phyloP scores from a whole-genome alignment of 2,113 vertebrate genomes.

The Oreochromis tanganicae region DNA sequence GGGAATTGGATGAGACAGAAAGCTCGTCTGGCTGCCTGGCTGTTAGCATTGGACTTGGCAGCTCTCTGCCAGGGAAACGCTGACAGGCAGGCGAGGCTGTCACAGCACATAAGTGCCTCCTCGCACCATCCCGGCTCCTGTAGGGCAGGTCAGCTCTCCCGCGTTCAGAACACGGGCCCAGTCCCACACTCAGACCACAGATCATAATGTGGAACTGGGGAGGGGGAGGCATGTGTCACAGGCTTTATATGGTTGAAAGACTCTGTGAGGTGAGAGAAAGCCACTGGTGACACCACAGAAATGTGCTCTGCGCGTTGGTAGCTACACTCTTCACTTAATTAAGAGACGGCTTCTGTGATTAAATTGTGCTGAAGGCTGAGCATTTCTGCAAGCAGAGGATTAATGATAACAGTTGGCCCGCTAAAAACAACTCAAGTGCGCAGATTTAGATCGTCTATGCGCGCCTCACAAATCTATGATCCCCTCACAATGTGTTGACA shows the following conservation, averaged over 20 bases:
- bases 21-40: conserved; percentile 54
- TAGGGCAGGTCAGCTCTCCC: conserved; percentile 31
- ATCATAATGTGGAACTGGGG: background rate
- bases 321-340: background rate
- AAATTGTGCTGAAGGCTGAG: background rate
- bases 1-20: conserved; percentile 64
- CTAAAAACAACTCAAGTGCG: background rate
- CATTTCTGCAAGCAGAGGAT: background rate
- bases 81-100: conserved; percentile 64
- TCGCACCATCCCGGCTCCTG: conserved; percentile 29
- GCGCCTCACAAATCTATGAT: background rate
- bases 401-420: background rate
- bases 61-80: conserved; percentile 58
- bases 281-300: background rate
- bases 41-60: conserved; percentile 68
- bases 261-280: conserved; percentile 28
- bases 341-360: background rate
- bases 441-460: background rate
- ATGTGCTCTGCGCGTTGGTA: background rate
- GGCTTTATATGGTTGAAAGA: conserved; percentile 19
- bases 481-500: background rate
- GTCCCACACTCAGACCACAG: background rate
- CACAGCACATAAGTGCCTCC: conserved; percentile 56
- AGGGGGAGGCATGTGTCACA: conserved; percentile 21
- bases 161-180: background rate